Evolutionary conservation across 1,140 invertebrate species (phyloP).

Genomic region (Battus philenor): DNA sequence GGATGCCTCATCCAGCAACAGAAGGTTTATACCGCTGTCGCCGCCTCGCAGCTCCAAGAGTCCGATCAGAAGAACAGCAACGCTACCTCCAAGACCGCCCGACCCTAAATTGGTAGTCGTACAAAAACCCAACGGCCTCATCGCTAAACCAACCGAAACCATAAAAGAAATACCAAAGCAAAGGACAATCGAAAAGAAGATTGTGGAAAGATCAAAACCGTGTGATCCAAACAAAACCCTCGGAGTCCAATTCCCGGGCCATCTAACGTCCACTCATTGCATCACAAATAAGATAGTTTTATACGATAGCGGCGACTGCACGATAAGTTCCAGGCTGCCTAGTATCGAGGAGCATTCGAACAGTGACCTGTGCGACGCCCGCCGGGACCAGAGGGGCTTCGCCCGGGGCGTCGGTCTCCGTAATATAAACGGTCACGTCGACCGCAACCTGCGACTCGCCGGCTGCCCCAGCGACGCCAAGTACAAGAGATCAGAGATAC

Average conservation of each 20-base stretch:
- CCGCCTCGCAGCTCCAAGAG: conserved; percentile 15
- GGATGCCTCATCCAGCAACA: conserved; percentile 20
- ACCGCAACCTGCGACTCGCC: conserved; percentile 30
- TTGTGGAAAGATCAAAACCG: conserved; percentile 1
- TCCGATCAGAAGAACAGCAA: conserved; percentile 6
- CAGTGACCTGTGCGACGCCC: conserved; percentile 29
- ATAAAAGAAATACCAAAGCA: not conserved
- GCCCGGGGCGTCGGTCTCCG: conserved; percentile 23
- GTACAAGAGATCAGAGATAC: conserved; percentile 36
- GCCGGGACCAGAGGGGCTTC: conserved; percentile 17
- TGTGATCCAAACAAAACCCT: not conserved
- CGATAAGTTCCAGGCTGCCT: conserved; percentile 37
- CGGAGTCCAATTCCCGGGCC: not conserved
- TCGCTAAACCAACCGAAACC: not conserved
- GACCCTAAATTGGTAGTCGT: conserved; percentile 7
- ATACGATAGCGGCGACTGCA: conserved; percentile 50
- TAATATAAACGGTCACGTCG: conserved; percentile 28
- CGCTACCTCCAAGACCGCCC: conserved; percentile 10
- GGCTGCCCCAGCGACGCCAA: conserved; percentile 37
- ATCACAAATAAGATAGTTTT: conserved; percentile 15
- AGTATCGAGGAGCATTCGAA: conserved; percentile 59
- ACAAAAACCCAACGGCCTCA: not conserved
- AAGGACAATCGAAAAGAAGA: not conserved
- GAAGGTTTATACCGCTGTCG: not conserved
- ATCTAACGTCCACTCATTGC: not conserved